These are phyloP conservation scores for Muscicapa striata DNA, from an alignment of 2,797 vertebrate genomes.

Conservation along the genomic window DNA sequence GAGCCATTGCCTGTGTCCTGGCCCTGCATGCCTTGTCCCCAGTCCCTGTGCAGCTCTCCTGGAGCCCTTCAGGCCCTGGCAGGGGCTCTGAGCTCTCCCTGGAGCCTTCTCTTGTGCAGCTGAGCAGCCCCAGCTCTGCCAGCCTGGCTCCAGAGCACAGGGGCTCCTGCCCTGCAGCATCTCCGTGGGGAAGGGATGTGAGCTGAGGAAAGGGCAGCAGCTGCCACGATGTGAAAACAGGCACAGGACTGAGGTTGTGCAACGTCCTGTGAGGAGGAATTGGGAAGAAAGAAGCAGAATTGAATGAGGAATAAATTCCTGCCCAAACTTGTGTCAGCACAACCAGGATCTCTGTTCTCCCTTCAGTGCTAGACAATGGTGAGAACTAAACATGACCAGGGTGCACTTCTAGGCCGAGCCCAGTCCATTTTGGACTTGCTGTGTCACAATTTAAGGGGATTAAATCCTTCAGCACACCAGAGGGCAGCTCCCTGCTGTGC, in stretches of 20 bases:
- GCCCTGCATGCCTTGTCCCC: not conserved
- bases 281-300: not conserved
- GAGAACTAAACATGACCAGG: not conserved
- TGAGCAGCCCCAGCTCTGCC: not conserved
- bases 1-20: too few species aligned
- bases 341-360: not conserved
- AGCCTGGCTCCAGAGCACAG: not conserved
- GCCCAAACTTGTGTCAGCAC: not conserved
- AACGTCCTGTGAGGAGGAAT: not conserved
- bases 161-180: not conserved
- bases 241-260: not conserved
- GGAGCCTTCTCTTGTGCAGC: not conserved
- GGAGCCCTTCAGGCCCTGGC: not conserved
- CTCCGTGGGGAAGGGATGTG: not conserved
- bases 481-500: not conserved
- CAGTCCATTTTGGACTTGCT: not conserved
- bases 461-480: not conserved
- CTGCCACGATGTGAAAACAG: not conserved
- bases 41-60: not conserved
- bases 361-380: rapidly evolving
- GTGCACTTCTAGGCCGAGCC: not conserved
- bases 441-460: not conserved
- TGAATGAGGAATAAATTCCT: not conserved
- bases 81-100: not conserved
- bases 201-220: not conserved